Percentiles rank a stretch among this genome's conserved stretches.
Conservation (phyloP, 2,797 vertebrate genomes). For the Huso huso region DNA sequence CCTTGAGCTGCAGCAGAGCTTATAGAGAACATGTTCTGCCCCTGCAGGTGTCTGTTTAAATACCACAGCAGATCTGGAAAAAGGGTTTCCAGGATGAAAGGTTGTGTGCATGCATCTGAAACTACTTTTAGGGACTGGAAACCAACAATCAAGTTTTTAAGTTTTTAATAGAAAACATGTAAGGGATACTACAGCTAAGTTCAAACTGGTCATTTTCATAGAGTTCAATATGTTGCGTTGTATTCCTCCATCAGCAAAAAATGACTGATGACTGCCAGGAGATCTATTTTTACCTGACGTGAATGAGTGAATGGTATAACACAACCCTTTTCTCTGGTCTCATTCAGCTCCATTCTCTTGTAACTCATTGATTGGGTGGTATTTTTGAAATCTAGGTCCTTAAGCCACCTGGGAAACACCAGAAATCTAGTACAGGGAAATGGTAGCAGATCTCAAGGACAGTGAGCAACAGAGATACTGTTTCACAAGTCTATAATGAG, state of each 20-base stretch:
- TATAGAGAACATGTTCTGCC: too few relatives aligned
- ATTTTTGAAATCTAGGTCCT: constrained; percentile 77
- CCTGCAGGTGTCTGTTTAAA: too few relatives aligned
- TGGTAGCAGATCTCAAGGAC: constrained; percentile 27
- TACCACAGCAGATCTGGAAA: too few relatives aligned
- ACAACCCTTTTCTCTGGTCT: constrained; percentile 14
- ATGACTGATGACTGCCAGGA: constrained; percentile 13
- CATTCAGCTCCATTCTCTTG: constrained; percentile 42
- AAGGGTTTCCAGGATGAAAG: too few relatives aligned
- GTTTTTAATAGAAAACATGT: too few relatives aligned
- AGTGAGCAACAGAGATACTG: constrained; percentile 22
- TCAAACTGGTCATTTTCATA: too few relatives aligned
- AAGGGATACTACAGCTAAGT: too few relatives aligned
- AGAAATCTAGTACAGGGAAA: constrained; percentile 36
- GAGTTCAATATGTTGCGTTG: too few relatives aligned
- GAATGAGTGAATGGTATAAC: constrained; percentile 13
- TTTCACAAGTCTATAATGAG: constrained; percentile 15
- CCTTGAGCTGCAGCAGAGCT: too few relatives aligned
- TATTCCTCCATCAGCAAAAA: constrained; percentile 12
- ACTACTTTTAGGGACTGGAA: too few relatives aligned
- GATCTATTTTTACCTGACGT: constrained; percentile 9
- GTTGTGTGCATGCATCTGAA: too few relatives aligned
- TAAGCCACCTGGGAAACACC: constrained; percentile 63
- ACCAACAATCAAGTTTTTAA: too few relatives aligned
- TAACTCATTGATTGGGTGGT: constrained; percentile 64